Percentiles rank a stretch among this genome's conserved stretches.
Conservation (phyloP, 1,140 invertebrate genomes). For the Diachasmimorpha longicaudata region DNA sequence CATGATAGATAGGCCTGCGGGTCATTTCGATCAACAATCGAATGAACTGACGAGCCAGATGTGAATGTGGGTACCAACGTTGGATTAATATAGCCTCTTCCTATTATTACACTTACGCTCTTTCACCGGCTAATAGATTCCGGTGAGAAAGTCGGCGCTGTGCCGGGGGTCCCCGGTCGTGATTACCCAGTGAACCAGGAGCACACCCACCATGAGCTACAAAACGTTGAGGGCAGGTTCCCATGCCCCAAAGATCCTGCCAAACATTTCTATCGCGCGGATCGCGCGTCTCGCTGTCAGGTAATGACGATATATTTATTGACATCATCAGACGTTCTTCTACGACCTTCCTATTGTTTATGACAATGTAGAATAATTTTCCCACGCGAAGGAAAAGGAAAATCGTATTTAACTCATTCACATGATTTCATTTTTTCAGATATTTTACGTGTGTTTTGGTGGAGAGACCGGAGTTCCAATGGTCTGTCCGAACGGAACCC, state of each 20-base stretch:
- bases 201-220: slow-evolving; percentile 26
- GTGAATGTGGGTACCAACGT: not conserved
- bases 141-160: slow-evolving; percentile 22
- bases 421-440: slow-evolving; percentile 43
- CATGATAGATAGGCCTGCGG: not conserved
- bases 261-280: slow-evolving; percentile 32
- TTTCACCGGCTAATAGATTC: slow-evolving; percentile 12
- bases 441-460: slow-evolving; percentile 59
- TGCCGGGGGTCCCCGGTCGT: slow-evolving; percentile 42
- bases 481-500: slow-evolving; percentile 63
- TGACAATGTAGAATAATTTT: too few relatives aligned
- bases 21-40: not conserved
- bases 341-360: too few relatives aligned
- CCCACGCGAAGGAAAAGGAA: too few relatives aligned
- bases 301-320: slow-evolving; percentile 19
- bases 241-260: slow-evolving; percentile 21
- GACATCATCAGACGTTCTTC: too few relatives aligned
- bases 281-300: slow-evolving; percentile 35
- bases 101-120: not conserved
- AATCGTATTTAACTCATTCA: too few relatives aligned
- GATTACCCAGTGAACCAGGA: slow-evolving; percentile 44
- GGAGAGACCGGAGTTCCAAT: slow-evolving; percentile 59
- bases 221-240: slow-evolving; percentile 27
- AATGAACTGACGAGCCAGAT: not conserved
- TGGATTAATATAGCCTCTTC: not conserved